Percentiles rank a stretch among this genome's conserved stretches.
These are phyloP conservation scores for Spizaetus ornatus DNA, from an alignment of 2,113 vertebrate species.

Conservation along the genomic window DNA sequence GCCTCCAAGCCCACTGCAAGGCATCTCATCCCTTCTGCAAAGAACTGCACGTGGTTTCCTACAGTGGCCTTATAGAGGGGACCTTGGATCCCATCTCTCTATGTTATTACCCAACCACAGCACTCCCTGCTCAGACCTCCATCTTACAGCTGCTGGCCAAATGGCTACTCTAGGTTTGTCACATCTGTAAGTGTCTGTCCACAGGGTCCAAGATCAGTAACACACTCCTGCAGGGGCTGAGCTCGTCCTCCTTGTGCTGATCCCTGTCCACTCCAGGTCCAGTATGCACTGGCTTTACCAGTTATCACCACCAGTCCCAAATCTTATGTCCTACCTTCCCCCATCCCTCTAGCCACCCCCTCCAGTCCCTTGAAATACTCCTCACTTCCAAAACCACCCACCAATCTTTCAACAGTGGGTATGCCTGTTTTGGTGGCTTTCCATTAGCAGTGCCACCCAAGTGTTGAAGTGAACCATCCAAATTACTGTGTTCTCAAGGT, in stretches of 20 bases:
- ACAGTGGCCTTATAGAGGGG: neutral
- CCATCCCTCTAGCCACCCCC: neutral
- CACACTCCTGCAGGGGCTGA: neutral
- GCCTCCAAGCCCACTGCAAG: neutral
- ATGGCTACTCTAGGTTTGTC: neutral
- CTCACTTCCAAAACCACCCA: neutral
- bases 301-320: neutral
- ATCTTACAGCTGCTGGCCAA: neutral
- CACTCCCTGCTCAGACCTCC: neutral
- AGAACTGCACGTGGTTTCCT: neutral
- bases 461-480: neutral
- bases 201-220: neutral
- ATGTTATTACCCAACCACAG: neutral
- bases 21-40: neutral
- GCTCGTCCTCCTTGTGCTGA: neutral
- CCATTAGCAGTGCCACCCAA: neutral
- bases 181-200: too few relatives aligned
- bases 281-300: neutral
- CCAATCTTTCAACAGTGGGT: neutral
- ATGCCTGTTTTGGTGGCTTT: neutral
- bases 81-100: neutral
- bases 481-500: neutral
- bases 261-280: too few relatives aligned
- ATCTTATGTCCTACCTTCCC: neutral
- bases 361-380: neutral